Evolutionary conservation across 92 coral and sea anemone genomes (phyloP).

Genomic region (Paramuricea clavata): DNA sequence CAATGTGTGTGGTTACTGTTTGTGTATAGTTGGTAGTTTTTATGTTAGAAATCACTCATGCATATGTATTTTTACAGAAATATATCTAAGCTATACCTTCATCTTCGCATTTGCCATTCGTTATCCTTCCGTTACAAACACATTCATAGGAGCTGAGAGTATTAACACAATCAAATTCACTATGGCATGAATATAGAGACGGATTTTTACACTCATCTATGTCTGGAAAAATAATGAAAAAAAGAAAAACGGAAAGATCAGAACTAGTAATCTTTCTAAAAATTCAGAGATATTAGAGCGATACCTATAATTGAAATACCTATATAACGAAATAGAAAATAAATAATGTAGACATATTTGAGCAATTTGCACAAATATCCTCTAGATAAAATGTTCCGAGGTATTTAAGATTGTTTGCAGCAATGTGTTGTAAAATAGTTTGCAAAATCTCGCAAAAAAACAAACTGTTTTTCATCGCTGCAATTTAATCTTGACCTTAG

Average conservation of each 20-base stretch:
- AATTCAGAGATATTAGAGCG: too few species aligned
- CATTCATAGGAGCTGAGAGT: neutral
- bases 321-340: too few species aligned
- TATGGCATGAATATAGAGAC: neutral
- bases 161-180: neutral
- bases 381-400: neutral
- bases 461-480: constrained; percentile 11
- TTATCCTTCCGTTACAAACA: neutral
- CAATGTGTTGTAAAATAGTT: constrained; percentile 1
- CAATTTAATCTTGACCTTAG: neutral
- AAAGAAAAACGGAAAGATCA: too few species aligned
- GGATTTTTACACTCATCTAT: neutral
- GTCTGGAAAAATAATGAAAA: neutral
- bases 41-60: too few species aligned
- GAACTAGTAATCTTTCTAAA: too few species aligned
- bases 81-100: too few species aligned
- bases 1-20: too few species aligned
- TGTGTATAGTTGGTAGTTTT: too few species aligned
- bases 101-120: too few species aligned
- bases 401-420: neutral
- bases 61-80: too few species aligned
- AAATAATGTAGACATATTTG: too few species aligned
- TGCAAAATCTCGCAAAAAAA: constrained; percentile 29
- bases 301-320: too few species aligned
- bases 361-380: neutral